A percentile compares a stretch with the other conserved stretches of the same genome.
Conservation (phyloP, 2,113 vertebrate species). For the Gymnobelideus leadbeateri region DNA sequence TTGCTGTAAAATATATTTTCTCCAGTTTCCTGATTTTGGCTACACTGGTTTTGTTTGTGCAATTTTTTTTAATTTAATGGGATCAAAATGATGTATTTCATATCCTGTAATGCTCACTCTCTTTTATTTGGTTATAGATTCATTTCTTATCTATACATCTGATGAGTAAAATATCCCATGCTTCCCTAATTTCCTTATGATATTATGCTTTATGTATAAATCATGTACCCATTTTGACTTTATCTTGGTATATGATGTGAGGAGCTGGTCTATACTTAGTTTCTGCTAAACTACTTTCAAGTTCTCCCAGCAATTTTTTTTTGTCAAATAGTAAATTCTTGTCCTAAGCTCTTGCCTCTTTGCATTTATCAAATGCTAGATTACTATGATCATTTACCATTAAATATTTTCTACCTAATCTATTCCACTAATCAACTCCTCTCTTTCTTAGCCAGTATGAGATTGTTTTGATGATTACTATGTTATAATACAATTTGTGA, state of each 20-base stretch:
- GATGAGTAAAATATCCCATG: not conserved
- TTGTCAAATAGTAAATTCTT: not conserved
- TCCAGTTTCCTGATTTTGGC: not conserved
- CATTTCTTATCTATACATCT: not conserved
- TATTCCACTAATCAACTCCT: not conserved
- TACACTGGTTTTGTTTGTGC: not conserved
- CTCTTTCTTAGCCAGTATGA: not conserved
- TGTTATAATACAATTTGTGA: not conserved
- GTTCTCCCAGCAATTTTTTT: not conserved
- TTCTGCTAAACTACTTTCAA: not conserved
- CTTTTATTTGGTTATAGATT: not conserved
- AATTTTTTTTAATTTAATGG: not conserved
- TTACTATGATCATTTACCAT: not conserved
- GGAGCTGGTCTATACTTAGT: not conserved
- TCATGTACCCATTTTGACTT: not conserved
- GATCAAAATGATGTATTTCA: not conserved
- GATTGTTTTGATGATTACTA: not conserved
- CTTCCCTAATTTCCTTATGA: not conserved
- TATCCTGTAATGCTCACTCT: not conserved
- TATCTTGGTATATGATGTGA: not conserved
- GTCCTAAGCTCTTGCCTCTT: not conserved
- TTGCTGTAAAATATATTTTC: not conserved
- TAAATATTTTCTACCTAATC: not conserved
- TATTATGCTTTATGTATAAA: not conserved
- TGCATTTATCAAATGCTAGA: not conserved